Base-by-base conservation (phyloP, 2,888 invertebrate genomes). In the Conus canariensis region DNA sequence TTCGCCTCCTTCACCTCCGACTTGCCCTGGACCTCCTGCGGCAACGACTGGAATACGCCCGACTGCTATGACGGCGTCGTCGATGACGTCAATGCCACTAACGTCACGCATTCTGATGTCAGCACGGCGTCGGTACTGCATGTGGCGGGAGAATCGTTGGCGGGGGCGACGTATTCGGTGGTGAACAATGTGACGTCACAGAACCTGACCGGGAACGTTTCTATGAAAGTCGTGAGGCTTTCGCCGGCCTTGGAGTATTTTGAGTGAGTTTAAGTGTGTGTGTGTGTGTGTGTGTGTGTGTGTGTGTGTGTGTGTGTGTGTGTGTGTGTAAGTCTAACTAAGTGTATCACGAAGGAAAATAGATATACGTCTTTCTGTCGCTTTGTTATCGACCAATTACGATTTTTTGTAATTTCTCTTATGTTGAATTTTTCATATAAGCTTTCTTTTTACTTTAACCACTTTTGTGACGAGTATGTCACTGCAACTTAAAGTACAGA, bases 21-120 rank as follows among this genome's bases (percentile, higher is more conserved):
- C 96, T 97, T 99, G 93, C 99, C 99, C 0, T 99, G 99, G 99
- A 94, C 95, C 67, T 93, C 94, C 5, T 96, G 96, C 92, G 95
- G 98, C 96, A 99, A 99, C 96, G 97, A 97, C 9, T 99, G 99
- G 99, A 99, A 99, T 96, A 99, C 99, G 0, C 97, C 93, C 2
- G 92, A 95, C 56, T 97, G 97, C 93, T 96, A 96, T 92, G 97
- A 96, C 88, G 95, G 95, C 56, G 90, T 90, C 30, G 74, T 80
- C 8, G 60, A 85, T 58, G 74, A 85, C 77, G 74, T 25, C 77
- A 85, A 45, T 83, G 16, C 56, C 74, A 83, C 87, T 10, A 70
- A 86, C 77, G 82, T 22, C 77, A 85, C 60, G 1, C 14, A 16
- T 59, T n/a, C 70, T 30, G 88, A 70, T 83, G 80, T 87, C 88